Evolutionary conservation across 2,113 vertebrate genomes (phyloP), one percentile per base, ranked within the genome.

Genomic region (Australoheros scitulus): DNA sequence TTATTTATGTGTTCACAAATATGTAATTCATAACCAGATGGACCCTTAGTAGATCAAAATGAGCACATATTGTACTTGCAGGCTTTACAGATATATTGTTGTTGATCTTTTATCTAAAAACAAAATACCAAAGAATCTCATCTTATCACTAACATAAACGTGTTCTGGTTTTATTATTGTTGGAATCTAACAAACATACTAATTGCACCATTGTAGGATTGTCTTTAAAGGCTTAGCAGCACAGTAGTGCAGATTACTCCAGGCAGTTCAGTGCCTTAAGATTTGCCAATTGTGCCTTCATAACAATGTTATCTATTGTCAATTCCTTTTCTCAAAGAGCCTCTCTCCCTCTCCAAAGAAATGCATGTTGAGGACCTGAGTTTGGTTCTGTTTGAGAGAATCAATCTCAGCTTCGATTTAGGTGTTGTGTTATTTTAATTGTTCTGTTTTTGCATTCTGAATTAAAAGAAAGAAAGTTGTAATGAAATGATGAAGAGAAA

Each of bases 1-100:
- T 56, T 85, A 87, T 87, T 82, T 20, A 90, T 81, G 86, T 47
- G 38, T 61, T 55, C 36, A 79, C 65, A 79, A 79, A 83, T 57
- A 68, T 41, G 79, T 79, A 83, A 85, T 85, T 80, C 65, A 91
- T 64, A 68, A 70, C 55, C 77, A 72, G 65, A 81, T 56, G 41
- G 26, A 78, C 18, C 11, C 32, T 70, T 77, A 65, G 83, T 13
- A 78, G 80, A 87, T 82, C 22, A 76, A 61, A 87, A 80, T 74
- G 58, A 82, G 68, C 60, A 29, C 70, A 34, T 34, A 77, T n/a
- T 22, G 24, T 26, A 50, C 38, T 43, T 36, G 15, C 8, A 57
- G 57, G 24, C n/a, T 52, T 61, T n/a, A 81, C 78, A 59, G 50
- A 63, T 47, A 9, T 18, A 43, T 52, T 34, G 34, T 77, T 38